Conservation (phyloP, 2,113 vertebrate genomes). For the Macquaria ambigua region DNA sequence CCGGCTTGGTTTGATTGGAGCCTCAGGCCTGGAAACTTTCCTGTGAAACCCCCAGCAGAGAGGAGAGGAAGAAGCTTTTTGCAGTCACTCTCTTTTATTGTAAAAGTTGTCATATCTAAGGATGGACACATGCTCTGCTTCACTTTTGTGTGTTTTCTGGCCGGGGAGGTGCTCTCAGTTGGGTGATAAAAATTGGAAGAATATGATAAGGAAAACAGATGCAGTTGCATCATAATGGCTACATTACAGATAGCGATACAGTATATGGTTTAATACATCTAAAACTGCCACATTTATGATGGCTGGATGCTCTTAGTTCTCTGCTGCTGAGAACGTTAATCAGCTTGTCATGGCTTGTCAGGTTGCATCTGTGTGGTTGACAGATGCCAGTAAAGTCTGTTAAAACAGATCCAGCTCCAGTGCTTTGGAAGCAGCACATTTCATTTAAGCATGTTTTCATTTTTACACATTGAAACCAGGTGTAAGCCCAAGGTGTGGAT, state of each 20-base stretch:
- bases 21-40: not conserved
- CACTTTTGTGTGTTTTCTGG: not conserved
- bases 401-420: not conserved
- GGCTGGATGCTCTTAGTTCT: not conserved
- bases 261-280: no score
- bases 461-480: not conserved
- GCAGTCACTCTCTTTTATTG: not conserved
- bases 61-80: not conserved
- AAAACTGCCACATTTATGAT: not conserved
- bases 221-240: no score
- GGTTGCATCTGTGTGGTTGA: not conserved
- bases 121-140: not conserved
- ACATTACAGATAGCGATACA: no score
- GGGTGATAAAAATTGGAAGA: not conserved
- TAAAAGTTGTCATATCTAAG: not conserved
- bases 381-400: conserved; percentile 13
- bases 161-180: not conserved
- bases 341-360: not conserved
- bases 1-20: conserved; percentile 27
- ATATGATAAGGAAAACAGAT: no score
- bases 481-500: not conserved
- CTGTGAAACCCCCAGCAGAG: not conserved
- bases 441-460: not conserved
- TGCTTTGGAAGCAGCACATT: not conserved
- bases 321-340: not conserved